phyloP scores from a whole-genome alignment of 2,888 invertebrate species.

The Lasioglossum zephyrum region DNA sequence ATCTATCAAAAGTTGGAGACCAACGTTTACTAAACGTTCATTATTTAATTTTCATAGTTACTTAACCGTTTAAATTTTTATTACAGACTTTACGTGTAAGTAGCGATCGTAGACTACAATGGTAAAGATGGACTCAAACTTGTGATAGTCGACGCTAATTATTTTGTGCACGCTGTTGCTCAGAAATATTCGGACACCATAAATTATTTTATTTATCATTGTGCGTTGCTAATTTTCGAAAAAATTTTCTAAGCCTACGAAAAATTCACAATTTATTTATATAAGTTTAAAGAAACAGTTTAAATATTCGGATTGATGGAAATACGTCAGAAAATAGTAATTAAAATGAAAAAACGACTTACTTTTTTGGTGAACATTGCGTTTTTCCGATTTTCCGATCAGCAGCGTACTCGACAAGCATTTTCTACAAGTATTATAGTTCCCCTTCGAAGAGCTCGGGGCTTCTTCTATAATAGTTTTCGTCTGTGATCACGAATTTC shows the following conservation, averaged over 20 bases:
- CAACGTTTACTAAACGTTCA: not conserved
- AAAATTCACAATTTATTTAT: not conserved
- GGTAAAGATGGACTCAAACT: constrained; percentile 29
- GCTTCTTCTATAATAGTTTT: constrained; percentile 12
- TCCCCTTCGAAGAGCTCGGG: not conserved
- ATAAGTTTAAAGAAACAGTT: not conserved
- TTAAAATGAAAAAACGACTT: not conserved
- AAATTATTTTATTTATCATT: not conserved
- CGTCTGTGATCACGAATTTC: constrained; percentile 45
- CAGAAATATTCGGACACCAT: not conserved
- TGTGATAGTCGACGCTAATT: constrained; percentile 3
- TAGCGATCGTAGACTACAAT: not conserved
- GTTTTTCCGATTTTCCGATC: not conserved
- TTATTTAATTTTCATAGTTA: not conserved
- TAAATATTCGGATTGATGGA: not conserved
- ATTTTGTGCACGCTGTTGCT: constrained; percentile 7
- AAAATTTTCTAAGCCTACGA: not conserved
- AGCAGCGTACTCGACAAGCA: not conserved
- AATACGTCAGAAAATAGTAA: not conserved
- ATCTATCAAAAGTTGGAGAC: constrained; percentile 5
- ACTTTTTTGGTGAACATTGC: not conserved
- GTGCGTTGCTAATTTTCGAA: not conserved
- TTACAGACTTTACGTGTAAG: not conserved
- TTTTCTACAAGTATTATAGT: constrained; percentile 17
- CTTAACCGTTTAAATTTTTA: not conserved